Base-by-base conservation (phyloP, 2,888 invertebrate genomes). In the Nowickia ferox region DNA sequence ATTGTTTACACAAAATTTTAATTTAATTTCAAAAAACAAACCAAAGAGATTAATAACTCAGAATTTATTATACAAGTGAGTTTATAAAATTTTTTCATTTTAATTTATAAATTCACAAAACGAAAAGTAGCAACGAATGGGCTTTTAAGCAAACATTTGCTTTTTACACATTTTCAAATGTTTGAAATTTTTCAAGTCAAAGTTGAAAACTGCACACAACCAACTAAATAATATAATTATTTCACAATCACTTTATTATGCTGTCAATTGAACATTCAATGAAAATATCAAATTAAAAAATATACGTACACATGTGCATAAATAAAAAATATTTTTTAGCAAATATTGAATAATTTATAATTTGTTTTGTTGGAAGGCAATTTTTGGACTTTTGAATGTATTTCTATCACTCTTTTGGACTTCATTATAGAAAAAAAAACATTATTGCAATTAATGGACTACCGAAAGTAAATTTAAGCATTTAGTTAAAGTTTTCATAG, bases 131-230 rank as follows among this genome's bases (percentile, higher is more conserved):
- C 10, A 55, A 30, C 6, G 30, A 30, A 5, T 30, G 55, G 42
- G n/a, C 8, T 15, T 9, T 13, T 19, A 71, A 44, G 46, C 57
- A 57, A 71, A 57, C 8, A 46, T 72, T 59, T 44, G 59, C 46
- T 72, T 38, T 30, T 59, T 48, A 61, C 38, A 48, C 38, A 19
- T 59, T 38, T 72, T 15, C 2, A 59, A 72, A 46, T 59, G 8
- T 59, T 17, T 72, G 59, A 17, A n/a, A 40, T 72, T 72, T 48
- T 55, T 72, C 10, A 48, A 59, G 46, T 72, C 59, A 72, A 59
- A 59, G 57, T 72, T 72, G 30, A 46, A 46, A 59, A 13, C 53
- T n/a, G n/a, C n/a, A 59, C 57, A 30, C 30, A 30, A 30, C 30
- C 30, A 30, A 30, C 30, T 30, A 72, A 46, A 44, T 30, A 46